Conservation (phyloP, 1,140 invertebrate species). For the Euwallacea fornicatus region DNA sequence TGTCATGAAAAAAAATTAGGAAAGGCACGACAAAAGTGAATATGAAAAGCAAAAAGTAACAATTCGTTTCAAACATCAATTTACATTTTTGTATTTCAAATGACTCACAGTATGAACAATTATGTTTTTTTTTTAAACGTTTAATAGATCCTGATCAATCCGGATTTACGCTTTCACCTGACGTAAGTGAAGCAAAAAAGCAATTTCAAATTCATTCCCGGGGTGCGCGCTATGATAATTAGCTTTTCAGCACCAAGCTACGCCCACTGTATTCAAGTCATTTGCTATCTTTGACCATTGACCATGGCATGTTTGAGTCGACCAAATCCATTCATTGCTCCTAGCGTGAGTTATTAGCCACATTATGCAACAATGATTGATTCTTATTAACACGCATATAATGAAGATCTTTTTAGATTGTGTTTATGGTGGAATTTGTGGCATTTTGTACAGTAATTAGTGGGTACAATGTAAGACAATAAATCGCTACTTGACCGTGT, state of each 20-base stretch:
- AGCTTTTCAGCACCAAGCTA: neutral
- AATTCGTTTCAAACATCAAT: too few species aligned
- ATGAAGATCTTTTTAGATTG: neutral
- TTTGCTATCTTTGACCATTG: neutral
- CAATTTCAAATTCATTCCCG: constrained; percentile 7
- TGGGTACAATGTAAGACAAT: constrained; percentile 12
- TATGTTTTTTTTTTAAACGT: too few species aligned
- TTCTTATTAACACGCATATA: neutral
- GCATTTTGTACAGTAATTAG: constrained; percentile 10
- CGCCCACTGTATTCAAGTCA: neutral
- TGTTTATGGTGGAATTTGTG: neutral
- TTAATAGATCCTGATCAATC: neutral
- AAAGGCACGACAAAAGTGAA: too few species aligned
- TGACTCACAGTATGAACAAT: too few species aligned
- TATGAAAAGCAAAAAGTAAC: too few species aligned
- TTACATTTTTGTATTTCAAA: too few species aligned
- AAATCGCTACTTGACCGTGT: constrained; percentile 11
- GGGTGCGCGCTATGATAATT: constrained; percentile 1
- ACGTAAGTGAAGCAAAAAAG: constrained; percentile 3
- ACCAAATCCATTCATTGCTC: neutral
- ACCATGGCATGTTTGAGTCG: neutral
- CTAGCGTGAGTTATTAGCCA: neutral
- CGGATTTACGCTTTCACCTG: neutral
- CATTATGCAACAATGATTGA: neutral
- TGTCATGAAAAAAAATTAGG: too few species aligned